Evolutionary conservation across 1,140 invertebrate species (phyloP).

Genomic region (Pantala flavescens): DNA sequence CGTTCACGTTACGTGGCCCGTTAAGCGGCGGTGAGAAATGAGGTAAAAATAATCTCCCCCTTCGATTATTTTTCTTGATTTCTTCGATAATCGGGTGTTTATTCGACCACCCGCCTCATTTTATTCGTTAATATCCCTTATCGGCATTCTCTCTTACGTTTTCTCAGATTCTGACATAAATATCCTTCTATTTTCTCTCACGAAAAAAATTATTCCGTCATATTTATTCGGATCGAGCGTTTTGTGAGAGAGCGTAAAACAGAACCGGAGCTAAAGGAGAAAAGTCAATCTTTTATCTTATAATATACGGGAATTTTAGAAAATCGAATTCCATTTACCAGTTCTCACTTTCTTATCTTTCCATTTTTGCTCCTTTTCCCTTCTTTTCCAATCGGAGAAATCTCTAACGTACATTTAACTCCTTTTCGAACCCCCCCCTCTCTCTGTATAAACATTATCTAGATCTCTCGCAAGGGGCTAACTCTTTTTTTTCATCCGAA

Average conservation of each 20-base stretch:
- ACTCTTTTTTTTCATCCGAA: background rate
- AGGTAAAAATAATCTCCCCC: background rate
- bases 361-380: background rate
- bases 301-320: slow-evolving; percentile 10
- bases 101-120: background rate
- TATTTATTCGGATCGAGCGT: slow-evolving; percentile 1
- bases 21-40: too few relatives aligned
- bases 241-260: background rate
- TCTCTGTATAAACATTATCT: too few relatives aligned
- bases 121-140: background rate
- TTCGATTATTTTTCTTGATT: background rate
- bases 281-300: background rate
- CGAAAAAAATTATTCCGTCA: background rate
- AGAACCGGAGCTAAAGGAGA: background rate
- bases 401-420: background rate
- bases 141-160: background rate
- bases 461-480: background rate
- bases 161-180: background rate
- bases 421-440: too few relatives aligned
- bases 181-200: background rate
- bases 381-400: background rate
- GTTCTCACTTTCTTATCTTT: background rate
- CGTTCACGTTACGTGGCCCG: too few relatives aligned
- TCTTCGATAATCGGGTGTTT: background rate
- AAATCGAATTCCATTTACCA: slow-evolving; percentile 10